Percentiles rank a stretch among this genome's conserved stretches.
Evolutionary conservation across 2,113 vertebrate species (phyloP).

Genomic region (Desmodus rotundus): DNA sequence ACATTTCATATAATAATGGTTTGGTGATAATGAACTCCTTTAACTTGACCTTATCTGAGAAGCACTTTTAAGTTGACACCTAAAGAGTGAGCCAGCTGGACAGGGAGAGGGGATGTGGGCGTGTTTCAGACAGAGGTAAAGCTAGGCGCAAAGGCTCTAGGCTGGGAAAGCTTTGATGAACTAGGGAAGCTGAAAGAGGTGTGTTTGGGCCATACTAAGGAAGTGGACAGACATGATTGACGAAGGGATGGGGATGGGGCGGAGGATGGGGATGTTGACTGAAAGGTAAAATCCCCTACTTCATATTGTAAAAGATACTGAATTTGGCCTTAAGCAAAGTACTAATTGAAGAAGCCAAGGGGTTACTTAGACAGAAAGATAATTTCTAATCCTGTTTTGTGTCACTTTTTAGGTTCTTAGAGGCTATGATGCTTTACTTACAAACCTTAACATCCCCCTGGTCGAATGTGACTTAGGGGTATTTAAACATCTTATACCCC

Average conservation of each 20-base stretch:
- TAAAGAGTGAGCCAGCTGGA: neutral
- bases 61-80: neutral
- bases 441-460: neutral
- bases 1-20: no score
- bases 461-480: neutral
- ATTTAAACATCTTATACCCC: neutral
- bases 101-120: neutral
- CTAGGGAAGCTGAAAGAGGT: neutral
- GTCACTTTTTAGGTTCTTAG: neutral
- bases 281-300: neutral
- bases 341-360: neutral
- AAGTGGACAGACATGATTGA: neutral
- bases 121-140: neutral
- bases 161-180: neutral
- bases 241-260: neutral
- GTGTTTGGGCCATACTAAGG: neutral
- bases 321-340: neutral
- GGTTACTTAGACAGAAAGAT: neutral
- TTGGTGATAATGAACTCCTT: no score
- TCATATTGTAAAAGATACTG: neutral
- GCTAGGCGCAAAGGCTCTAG: neutral
- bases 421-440: neutral
- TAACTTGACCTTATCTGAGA: no score
- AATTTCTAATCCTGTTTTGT: slow-evolving; percentile 23
- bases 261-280: neutral